Conservation (phyloP, 37 sponge, comb jelly and placozoan species). For the Haliclona indistincta region DNA sequence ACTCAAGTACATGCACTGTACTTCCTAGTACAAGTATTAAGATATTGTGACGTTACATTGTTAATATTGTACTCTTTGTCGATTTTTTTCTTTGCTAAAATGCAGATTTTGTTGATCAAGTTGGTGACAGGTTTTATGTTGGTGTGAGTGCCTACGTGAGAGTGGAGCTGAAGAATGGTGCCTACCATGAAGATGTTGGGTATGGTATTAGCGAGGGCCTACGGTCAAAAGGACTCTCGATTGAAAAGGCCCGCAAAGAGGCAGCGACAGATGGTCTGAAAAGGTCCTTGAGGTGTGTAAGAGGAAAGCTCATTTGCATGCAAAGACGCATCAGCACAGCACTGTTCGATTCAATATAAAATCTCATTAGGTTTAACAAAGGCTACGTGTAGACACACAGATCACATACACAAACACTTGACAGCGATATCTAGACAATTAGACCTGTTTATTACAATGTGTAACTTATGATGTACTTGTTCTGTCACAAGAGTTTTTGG, state of each 20-base stretch:
- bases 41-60: neutral
- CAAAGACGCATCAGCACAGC: neutral
- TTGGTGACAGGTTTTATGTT: constrained; percentile 57
- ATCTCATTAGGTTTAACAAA: too few relatives aligned
- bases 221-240: constrained; percentile 81
- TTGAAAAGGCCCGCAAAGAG: constrained; percentile 86
- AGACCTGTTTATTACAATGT: too few relatives aligned
- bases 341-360: neutral
- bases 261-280: constrained; percentile 89
- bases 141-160: constrained; percentile 70
- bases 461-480: neutral
- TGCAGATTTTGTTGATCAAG: constrained; percentile 73
- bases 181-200: constrained; percentile 82
- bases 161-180: constrained; percentile 74
- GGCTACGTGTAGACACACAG: neutral
- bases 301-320: neutral
- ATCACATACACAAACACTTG: too few relatives aligned
- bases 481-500: constrained; percentile 39
- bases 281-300: constrained; percentile 65
- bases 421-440: too few relatives aligned
- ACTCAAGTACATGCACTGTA: too few relatives aligned
- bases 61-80: neutral
- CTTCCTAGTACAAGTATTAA: too few relatives aligned
- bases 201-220: constrained; percentile 85
- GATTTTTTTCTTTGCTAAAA: neutral